These are phyloP conservation scores for Eretmochelys imbricata DNA, from an alignment of 2,113 vertebrate genomes.

Conservation along the genomic window DNA sequence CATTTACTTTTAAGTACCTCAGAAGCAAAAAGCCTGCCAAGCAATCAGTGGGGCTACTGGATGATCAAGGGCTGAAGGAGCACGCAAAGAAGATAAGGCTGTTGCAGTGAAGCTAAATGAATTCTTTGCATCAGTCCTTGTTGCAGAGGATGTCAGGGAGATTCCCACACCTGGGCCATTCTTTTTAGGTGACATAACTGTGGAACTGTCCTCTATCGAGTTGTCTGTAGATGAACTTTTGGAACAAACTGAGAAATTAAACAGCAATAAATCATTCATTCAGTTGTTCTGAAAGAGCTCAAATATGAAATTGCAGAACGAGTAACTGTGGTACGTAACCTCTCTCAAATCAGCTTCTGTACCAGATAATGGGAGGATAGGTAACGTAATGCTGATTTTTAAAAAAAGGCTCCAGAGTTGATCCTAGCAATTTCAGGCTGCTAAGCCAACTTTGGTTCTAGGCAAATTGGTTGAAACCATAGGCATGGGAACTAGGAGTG, in stretches of 20 bases:
- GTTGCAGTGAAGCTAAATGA: neutral
- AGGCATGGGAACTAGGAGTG: too few species aligned
- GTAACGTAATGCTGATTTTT: neutral
- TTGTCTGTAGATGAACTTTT: neutral
- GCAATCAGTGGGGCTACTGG: neutral
- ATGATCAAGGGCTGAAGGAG: neutral
- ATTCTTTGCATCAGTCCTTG: neutral
- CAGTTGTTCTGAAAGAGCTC: neutral
- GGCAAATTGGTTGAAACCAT: neutral
- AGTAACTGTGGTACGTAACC: neutral
- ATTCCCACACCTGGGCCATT: neutral
- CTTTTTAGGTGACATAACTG: neutral
- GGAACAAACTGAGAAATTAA: neutral
- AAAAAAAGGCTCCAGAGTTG: neutral
- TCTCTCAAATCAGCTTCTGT: neutral
- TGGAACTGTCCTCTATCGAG: neutral
- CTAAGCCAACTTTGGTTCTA: neutral
- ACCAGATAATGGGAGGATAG: too few species aligned
- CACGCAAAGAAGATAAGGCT: neutral
- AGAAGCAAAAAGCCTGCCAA: neutral
- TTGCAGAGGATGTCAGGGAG: neutral
- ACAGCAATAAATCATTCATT: neutral
- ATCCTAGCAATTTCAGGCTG: neutral
- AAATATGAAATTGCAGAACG: neutral
- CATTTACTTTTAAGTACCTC: neutral